These are phyloP conservation scores for Pristionchus maxplancki DNA, from an alignment of 2,888 invertebrate genomes.

Conservation along the genomic window DNA sequence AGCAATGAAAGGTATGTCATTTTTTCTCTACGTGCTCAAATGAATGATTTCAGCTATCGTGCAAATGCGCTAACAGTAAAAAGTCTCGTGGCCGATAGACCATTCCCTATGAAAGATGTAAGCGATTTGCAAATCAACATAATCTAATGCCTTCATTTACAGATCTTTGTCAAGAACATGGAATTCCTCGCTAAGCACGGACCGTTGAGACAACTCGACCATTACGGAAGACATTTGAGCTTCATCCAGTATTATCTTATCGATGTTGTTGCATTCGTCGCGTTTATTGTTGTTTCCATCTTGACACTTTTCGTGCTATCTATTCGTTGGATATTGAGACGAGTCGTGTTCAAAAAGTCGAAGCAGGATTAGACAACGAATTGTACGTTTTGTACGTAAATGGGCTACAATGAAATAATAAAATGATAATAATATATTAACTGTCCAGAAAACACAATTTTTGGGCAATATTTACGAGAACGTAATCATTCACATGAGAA, in stretches of 20 bases:
- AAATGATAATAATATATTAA: too few relatives aligned
- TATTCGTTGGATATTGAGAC: background rate
- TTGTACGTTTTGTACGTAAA: too few relatives aligned
- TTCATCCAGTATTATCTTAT: background rate
- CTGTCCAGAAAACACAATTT: too few relatives aligned
- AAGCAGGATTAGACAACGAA: background rate
- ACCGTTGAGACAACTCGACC: background rate
- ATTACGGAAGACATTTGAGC: background rate
- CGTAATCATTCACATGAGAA: too few relatives aligned
- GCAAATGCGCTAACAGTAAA: background rate
- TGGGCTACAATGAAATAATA: too few relatives aligned
- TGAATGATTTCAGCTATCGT: background rate
- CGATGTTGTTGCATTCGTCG: background rate
- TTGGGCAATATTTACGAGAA: too few relatives aligned
- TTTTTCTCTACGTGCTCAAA: too few relatives aligned
- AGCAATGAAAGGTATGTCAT: background rate
- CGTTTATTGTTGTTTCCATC: background rate
- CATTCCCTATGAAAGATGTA: background rate
- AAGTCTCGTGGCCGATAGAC: background rate
- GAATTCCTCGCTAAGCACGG: background rate
- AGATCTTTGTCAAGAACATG: background rate
- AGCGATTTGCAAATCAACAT: too few relatives aligned
- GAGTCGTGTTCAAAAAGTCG: background rate
- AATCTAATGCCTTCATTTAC: background rate
- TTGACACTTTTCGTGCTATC: background rate